These are phyloP conservation scores for Acrocephalus scirpaceus DNA, from an alignment of 2,797 vertebrate genomes.

Conservation along the genomic window DNA sequence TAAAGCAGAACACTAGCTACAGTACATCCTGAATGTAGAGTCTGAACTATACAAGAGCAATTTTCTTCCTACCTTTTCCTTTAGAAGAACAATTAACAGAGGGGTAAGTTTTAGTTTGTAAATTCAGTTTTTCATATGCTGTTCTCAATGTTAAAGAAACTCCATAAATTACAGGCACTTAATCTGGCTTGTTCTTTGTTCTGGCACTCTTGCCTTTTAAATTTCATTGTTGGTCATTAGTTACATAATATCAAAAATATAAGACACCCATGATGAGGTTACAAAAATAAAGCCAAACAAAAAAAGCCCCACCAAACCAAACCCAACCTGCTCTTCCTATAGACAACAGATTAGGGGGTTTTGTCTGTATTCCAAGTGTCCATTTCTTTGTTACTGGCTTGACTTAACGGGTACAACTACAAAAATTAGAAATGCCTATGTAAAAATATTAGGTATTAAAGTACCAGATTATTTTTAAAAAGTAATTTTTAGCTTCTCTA, in stretches of 20 bases:
- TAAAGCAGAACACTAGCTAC: not conserved
- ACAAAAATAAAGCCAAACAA: not conserved
- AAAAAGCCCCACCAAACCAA: not conserved
- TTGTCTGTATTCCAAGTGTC: not conserved
- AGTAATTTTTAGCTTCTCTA: not conserved
- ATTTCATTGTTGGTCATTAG: not conserved
- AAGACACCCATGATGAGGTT: not conserved
- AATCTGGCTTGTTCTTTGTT: not conserved
- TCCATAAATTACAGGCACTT: not conserved
- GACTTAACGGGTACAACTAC: not conserved
- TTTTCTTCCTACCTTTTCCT: not conserved
- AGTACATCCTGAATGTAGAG: not conserved
- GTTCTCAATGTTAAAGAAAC: not conserved
- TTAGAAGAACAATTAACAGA: not conserved
- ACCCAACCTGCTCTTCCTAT: not conserved
- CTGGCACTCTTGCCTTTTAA: not conserved
- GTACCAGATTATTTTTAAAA: not conserved
- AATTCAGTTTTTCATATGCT: not conserved
- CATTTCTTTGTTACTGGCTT: not conserved
- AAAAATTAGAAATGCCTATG: not conserved
- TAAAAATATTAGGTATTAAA: not conserved
- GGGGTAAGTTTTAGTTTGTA: not conserved
- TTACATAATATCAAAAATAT: not conserved
- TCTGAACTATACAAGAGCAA: not conserved
- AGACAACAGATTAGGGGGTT: not conserved